These are phyloP conservation scores for Eulimnadia texana DNA, from an alignment of 1,140 invertebrate genomes.

Conservation along the genomic window DNA sequence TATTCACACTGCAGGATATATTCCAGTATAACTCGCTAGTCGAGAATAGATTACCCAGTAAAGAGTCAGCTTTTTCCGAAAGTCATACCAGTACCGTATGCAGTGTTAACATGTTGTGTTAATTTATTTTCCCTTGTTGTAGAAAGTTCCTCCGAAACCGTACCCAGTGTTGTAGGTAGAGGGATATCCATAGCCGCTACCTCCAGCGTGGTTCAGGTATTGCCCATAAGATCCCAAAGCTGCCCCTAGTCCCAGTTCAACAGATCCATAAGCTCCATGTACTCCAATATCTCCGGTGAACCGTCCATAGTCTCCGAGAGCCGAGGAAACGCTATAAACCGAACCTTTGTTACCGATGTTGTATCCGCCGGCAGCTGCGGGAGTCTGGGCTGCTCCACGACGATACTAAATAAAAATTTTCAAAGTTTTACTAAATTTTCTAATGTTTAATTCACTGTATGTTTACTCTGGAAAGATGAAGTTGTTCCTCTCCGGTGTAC, in stretches of 20 bases:
- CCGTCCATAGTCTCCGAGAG: background rate
- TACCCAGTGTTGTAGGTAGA: background rate
- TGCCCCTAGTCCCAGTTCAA: background rate
- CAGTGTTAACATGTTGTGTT: too few species aligned
- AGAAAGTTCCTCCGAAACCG: conserved; percentile 1
- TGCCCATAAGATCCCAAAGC: conserved; percentile 2
- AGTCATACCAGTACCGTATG: too few species aligned
- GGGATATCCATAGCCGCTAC: background rate
- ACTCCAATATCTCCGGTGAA: conserved; percentile 8
- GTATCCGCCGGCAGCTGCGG: conserved; percentile 4
- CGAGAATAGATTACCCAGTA: too few species aligned
- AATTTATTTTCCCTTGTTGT: background rate
- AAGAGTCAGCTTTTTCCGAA: too few species aligned
- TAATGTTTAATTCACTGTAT: too few species aligned
- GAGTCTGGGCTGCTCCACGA: conserved; percentile 2
- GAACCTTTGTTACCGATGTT: conserved; percentile 12
- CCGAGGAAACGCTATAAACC: conserved; percentile 5
- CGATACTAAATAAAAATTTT: conserved; percentile 8
- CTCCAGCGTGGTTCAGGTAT: conserved; percentile 4
- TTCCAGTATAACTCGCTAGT: too few species aligned
- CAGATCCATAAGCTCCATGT: conserved; percentile 5
- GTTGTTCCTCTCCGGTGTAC: background rate
- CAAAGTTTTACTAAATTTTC: too few species aligned
- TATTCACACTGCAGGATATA: too few species aligned
- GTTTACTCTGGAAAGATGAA: background rate